These are phyloP conservation scores for Eupithecia insigniata DNA, from an alignment of 2,888 invertebrate species.

Conservation along the genomic window DNA sequence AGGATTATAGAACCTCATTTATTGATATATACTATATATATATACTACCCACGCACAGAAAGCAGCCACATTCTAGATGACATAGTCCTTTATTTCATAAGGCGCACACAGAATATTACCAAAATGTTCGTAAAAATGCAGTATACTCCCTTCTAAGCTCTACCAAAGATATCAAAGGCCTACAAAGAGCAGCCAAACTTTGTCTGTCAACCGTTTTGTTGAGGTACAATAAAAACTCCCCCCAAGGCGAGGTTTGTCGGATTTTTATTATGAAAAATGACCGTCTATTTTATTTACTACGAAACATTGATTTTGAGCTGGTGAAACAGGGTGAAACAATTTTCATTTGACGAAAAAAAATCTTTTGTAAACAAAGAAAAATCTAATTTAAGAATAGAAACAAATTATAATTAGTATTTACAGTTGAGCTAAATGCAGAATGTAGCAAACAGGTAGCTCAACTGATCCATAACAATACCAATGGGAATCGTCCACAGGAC, in stretches of 20 bases:
- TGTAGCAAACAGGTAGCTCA: neutral
- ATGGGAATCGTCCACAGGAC: no score
- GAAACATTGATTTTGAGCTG: constrained; percentile 61
- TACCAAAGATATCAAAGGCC: constrained; percentile 56
- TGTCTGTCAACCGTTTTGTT: constrained; percentile 65
- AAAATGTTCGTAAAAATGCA: constrained; percentile 27
- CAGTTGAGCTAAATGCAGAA: neutral
- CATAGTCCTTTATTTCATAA: neutral
- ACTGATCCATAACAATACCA: neutral
- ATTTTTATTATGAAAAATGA: constrained; percentile 77
- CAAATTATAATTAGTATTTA: neutral
- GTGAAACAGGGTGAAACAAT: constrained; percentile 66
- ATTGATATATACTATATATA: no score
- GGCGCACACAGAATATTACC: neutral
- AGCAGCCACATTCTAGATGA: neutral
- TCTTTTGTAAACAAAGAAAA: neutral
- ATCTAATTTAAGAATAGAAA: neutral
- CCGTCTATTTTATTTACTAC: constrained; percentile 51
- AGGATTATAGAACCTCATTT: neutral
- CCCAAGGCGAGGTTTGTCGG: constrained; percentile 51
- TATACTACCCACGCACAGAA: neutral
- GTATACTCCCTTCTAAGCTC: constrained; percentile 45
- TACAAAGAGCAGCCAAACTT: constrained; percentile 68
- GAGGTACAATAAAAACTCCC: constrained; percentile 64
- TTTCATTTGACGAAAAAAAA: constrained; percentile 49